Evolutionary conservation across 1,140 invertebrate species (phyloP).

Genomic region (Anastatus disparis): DNA sequence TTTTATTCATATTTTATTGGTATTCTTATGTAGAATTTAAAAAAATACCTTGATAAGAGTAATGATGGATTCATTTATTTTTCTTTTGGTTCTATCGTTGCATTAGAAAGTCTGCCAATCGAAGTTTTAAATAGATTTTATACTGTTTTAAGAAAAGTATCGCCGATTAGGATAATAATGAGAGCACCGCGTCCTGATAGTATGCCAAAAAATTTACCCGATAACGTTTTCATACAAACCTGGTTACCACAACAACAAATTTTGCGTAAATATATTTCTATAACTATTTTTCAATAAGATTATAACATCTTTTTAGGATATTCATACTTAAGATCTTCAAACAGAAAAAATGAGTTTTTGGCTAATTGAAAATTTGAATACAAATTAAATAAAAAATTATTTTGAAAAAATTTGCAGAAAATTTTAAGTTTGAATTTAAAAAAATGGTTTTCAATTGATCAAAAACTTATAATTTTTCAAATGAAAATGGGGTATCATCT

Average conservation of each 20-base stretch:
- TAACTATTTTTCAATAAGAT: too few species aligned
- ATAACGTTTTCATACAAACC: constrained; percentile 70
- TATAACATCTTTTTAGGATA: too few species aligned
- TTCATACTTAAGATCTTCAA: constrained; percentile 44
- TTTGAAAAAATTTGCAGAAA: too few species aligned
- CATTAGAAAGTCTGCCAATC: constrained; percentile 68
- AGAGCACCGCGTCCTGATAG: constrained; percentile 48
- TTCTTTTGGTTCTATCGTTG: constrained; percentile 75
- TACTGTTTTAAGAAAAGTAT: constrained; percentile 50
- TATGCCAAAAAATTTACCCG: constrained; percentile 61
- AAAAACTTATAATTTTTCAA: too few species aligned
- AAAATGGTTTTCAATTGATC: too few species aligned
- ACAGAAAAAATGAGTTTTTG: constrained; percentile 57
- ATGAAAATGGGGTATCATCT: too few species aligned
- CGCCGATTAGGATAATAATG: constrained; percentile 53
- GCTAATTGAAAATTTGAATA: too few species aligned
- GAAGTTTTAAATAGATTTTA: constrained; percentile 44
- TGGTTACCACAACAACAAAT: constrained; percentile 76
- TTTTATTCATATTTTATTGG: not conserved
- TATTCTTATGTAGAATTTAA: constrained; percentile 73
- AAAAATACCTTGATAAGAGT: constrained; percentile 74
- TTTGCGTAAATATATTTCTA: constrained; percentile 70
- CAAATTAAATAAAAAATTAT: too few species aligned
- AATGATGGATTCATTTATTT: constrained; percentile 77
- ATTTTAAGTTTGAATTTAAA: too few species aligned